phyloP scores from a whole-genome alignment of 2,113 vertebrate species.

The Phrynosoma blainvillii region DNA sequence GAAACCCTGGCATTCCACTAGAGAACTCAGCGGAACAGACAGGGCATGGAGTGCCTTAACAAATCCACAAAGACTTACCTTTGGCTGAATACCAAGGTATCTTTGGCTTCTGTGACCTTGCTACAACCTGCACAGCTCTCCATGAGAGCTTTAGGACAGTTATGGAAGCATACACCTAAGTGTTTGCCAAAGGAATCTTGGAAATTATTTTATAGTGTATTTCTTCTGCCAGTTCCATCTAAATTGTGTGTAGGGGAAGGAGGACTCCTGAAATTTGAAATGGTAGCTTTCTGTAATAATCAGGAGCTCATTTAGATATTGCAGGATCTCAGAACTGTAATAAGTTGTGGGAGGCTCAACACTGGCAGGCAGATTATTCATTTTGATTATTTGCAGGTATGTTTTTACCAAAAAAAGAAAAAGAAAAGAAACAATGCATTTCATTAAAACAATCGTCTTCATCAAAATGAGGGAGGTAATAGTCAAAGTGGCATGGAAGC shows the following conservation, averaged over 20 bases:
- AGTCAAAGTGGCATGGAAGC: too few relatives aligned
- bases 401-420: too few relatives aligned
- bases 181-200: background rate
- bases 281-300: background rate
- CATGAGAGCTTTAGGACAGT: background rate
- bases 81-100: background rate
- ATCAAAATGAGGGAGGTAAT: too few relatives aligned
- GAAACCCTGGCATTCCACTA: background rate
- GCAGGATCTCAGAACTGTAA: too few relatives aligned
- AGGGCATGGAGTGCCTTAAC: background rate
- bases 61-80: background rate
- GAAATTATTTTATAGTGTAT: background rate
- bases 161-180: background rate
- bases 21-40: background rate
- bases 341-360: too few relatives aligned
- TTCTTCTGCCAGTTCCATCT: background rate
- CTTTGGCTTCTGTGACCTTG: background rate
- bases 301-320: too few relatives aligned
- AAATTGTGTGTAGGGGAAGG: rapidly evolving
- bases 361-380: too few relatives aligned
- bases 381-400: too few relatives aligned
- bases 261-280: background rate
- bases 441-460: too few relatives aligned
- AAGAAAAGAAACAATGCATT: too few relatives aligned
- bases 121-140: background rate